These are phyloP conservation scores for Aviceda subcristata DNA, from an alignment of 2,113 vertebrate species.

Conservation along the genomic window DNA sequence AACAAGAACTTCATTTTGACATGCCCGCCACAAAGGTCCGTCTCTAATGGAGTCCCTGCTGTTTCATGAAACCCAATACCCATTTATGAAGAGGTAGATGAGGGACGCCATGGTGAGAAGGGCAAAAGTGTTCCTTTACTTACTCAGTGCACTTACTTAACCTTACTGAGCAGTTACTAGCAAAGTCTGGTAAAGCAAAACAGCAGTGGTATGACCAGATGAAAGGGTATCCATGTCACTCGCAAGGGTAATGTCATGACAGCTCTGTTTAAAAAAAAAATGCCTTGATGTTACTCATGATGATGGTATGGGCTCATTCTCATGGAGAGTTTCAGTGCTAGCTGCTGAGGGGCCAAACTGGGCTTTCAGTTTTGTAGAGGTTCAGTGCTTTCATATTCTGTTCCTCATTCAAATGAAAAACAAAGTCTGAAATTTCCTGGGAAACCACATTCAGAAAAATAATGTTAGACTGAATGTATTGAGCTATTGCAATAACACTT, in stretches of 20 bases:
- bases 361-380: background rate
- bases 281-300: rapidly evolving
- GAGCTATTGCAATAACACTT: background rate
- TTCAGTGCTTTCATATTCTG: background rate
- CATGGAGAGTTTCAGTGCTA: background rate
- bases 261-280: background rate
- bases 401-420: background rate
- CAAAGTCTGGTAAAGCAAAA: background rate
- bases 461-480: background rate
- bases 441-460: background rate
- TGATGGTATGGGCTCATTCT: background rate
- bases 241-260: background rate
- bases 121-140: background rate
- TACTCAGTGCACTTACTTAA: background rate
- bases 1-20: background rate
- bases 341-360: background rate
- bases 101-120: background rate
- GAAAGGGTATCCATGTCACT: background rate
- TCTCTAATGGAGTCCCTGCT: background rate
- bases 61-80: background rate
- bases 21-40: background rate
- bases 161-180: background rate
- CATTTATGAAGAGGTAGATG: background rate
- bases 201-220: background rate
- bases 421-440: background rate